Percentiles rank a stretch among this genome's conserved stretches.
Conservation (phyloP, 2,888 invertebrate species). For the Hyppa rectilinea region DNA sequence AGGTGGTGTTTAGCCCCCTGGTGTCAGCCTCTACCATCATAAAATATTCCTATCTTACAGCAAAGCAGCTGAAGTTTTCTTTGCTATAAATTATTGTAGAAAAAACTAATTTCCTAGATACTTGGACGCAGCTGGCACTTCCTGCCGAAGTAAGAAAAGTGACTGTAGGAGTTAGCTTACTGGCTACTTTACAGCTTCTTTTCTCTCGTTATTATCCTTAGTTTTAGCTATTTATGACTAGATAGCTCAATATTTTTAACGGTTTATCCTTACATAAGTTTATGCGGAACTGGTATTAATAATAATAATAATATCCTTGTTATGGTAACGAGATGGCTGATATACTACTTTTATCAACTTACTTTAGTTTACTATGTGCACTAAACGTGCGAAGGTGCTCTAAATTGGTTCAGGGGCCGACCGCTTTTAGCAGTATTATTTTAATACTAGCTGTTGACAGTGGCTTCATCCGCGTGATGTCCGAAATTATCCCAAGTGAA, state of each 20-base stretch:
- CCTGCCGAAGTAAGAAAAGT: slow-evolving; percentile 29
- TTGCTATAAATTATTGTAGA: background rate
- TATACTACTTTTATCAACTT: slow-evolving; percentile 21
- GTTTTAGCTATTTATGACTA: slow-evolving; percentile 28
- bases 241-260: slow-evolving; percentile 4
- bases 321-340: too few species aligned
- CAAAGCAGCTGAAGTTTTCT: background rate
- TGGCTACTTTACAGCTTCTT: slow-evolving; percentile 13
- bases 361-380: background rate
- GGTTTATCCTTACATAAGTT: slow-evolving; percentile 16
- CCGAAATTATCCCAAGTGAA: too few species aligned
- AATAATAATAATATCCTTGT: too few species aligned
- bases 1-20: too few species aligned
- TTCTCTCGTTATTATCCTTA: slow-evolving; percentile 32
- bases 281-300: background rate
- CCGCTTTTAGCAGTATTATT: too few species aligned
- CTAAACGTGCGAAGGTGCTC: too few species aligned
- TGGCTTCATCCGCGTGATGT: too few species aligned
- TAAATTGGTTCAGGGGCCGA: too few species aligned
- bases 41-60: background rate
- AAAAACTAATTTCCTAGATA: slow-evolving; percentile 23
- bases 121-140: slow-evolving; percentile 43
- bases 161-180: background rate
- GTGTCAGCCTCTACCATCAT: background rate
- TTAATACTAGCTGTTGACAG: too few species aligned